Conservation (phyloP, 2,888 invertebrate species). For the Didymodactylos carnosus region DNA sequence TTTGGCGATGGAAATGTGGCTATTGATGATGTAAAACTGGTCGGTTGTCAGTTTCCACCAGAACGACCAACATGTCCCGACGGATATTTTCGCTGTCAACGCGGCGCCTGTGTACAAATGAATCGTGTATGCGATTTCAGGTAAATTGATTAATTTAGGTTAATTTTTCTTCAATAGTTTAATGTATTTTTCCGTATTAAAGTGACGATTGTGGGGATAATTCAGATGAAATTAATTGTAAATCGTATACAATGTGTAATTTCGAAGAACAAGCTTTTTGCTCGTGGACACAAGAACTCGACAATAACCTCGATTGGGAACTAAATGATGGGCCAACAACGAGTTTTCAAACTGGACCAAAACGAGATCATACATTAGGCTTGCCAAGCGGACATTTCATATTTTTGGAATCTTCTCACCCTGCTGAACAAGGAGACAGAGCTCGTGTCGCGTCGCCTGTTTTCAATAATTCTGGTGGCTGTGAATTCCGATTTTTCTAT, state of each 20-base stretch:
- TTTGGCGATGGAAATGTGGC: background rate
- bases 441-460: constrained; percentile 5
- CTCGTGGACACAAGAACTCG: constrained; percentile 10
- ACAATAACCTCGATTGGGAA: constrained; percentile 22
- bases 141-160: background rate
- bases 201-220: constrained; percentile 14
- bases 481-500: constrained; percentile 22
- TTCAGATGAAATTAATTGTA: constrained; percentile 9
- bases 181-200: background rate
- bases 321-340: constrained; percentile 19
- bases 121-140: constrained; percentile 12
- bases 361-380: background rate
- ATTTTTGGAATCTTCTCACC: background rate
- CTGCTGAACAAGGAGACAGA: background rate
- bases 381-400: background rate
- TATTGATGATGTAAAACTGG: constrained; percentile 4
- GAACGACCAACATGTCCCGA: constrained; percentile 18
- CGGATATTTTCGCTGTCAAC: constrained; percentile 21
- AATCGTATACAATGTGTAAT: constrained; percentile 8
- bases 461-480: constrained; percentile 10
- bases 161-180: no score
- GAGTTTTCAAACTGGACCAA: constrained; percentile 22
- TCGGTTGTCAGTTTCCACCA: constrained; percentile 19
- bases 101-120: constrained; percentile 21
- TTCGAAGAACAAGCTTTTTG: constrained; percentile 15